A percentile compares a stretch with the other conserved stretches of the same genome.
Evolutionary conservation across 92 coral and sea anemone genomes (phyloP).

Genomic region (Phenganax subtilis): DNA sequence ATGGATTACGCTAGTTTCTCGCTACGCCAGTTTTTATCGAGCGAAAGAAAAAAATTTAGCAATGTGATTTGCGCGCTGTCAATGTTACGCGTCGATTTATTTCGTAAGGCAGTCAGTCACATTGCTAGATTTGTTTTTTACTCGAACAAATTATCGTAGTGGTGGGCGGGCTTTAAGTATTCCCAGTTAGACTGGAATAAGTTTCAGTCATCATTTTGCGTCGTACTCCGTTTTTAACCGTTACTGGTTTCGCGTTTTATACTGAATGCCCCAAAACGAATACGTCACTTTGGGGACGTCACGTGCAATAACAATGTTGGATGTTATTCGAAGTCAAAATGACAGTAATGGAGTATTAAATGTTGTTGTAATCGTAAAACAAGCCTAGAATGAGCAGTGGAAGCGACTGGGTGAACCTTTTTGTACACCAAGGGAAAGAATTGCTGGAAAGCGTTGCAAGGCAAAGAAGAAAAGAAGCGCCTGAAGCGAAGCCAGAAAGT

Average conservation of each 20-base stretch:
- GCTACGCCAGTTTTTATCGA: too few species aligned
- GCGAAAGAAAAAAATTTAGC: too few species aligned
- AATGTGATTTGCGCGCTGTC: too few species aligned
- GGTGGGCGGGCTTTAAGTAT: too few species aligned
- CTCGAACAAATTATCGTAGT: too few species aligned
- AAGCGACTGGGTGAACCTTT: conserved; percentile 34
- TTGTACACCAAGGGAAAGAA: conserved; percentile 39
- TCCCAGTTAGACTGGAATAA: too few species aligned
- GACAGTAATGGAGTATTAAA: not conserved
- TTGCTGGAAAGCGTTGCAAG: conserved; percentile 27
- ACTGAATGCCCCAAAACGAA: not conserved
- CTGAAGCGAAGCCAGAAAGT: not conserved
- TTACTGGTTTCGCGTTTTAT: not conserved
- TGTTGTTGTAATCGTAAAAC: not conserved
- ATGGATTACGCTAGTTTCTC: too few species aligned
- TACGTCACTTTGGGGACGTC: not conserved
- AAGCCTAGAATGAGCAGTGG: conserved; percentile 27
- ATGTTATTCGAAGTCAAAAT: not conserved
- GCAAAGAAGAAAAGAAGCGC: not conserved
- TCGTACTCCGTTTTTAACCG: not conserved
- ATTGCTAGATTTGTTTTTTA: too few species aligned
- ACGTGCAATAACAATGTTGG: too few species aligned
- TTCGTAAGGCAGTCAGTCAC: too few species aligned
- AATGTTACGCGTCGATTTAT: too few species aligned
- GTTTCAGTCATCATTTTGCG: too few species aligned